A percentile compares a stretch with the other conserved stretches of the same genome.
Conservation (phyloP, 1,140 invertebrate species). For the Meteorus sp. region DNA sequence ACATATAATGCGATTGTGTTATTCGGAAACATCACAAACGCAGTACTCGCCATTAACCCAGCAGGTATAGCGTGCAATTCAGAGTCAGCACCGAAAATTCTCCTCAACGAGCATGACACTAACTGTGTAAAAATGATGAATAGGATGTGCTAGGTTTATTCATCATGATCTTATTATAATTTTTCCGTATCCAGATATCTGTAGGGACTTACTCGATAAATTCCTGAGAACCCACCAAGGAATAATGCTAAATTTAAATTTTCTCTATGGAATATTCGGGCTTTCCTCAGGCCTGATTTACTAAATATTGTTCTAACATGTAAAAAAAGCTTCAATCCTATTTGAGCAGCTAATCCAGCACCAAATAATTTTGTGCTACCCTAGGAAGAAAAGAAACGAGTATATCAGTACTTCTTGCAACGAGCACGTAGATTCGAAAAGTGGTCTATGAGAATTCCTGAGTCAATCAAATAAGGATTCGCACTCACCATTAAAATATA, state of each 20-base stretch:
- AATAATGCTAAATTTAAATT: constrained; percentile 66
- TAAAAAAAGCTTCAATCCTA: constrained; percentile 63
- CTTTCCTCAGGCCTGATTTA: constrained; percentile 58
- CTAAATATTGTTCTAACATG: constrained; percentile 56
- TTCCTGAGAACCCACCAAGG: constrained; percentile 65
- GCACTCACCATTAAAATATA: constrained; percentile 61
- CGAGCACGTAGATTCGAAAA: neutral
- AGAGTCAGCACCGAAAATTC: constrained; percentile 62
- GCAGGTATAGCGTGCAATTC: constrained; percentile 66
- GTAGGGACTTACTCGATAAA: constrained; percentile 67
- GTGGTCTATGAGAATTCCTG: constrained; percentile 6
- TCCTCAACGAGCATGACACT: constrained; percentile 64
- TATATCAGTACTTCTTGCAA: constrained; percentile 18
- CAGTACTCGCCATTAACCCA: constrained; percentile 64
- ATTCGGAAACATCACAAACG: constrained; percentile 68
- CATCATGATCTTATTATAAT: too few relatives aligned
- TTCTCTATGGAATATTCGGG: constrained; percentile 60
- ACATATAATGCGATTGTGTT: constrained; percentile 71
- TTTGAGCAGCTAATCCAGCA: constrained; percentile 63
- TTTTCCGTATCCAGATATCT: too few relatives aligned
- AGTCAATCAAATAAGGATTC: constrained; percentile 13
- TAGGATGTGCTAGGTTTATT: too few relatives aligned
- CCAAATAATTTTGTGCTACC: constrained; percentile 63
- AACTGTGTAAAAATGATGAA: too few relatives aligned
- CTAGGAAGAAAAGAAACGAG: constrained; percentile 50